A percentile compares a stretch with the other conserved stretches of the same genome.
Conservation (phyloP, 2,888 invertebrate genomes). For the Chrysomela aeneicollis region DNA sequence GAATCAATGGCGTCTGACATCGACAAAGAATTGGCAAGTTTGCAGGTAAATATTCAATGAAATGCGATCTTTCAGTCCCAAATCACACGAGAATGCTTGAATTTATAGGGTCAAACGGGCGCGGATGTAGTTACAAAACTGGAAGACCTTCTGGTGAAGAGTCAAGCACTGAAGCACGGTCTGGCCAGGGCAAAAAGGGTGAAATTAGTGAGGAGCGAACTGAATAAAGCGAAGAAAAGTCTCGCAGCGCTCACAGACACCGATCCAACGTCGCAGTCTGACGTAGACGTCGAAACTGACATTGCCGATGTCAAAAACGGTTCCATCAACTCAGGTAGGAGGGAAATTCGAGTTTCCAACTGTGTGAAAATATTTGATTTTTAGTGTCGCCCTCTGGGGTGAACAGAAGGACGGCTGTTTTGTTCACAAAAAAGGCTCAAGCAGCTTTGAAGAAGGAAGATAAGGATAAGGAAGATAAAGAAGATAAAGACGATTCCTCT, state of each 20-base stretch:
- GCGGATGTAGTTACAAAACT: constrained; percentile 62
- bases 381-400: constrained; percentile 68
- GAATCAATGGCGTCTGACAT: constrained; percentile 65
- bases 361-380: constrained; percentile 18
- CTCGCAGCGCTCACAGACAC: constrained; percentile 44
- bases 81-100: too few species aligned
- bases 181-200: constrained; percentile 67
- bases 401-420: constrained; percentile 77
- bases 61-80: too few species aligned
- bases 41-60: constrained; percentile 53
- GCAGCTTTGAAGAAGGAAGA: constrained; percentile 61
- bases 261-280: constrained; percentile 55
- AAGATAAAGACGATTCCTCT: constrained; percentile 59
- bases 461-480: constrained; percentile 59
- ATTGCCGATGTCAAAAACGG: constrained; percentile 38
- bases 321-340: constrained; percentile 39
- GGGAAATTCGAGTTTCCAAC: too few species aligned
- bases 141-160: constrained; percentile 70
- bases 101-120: constrained; percentile 55
- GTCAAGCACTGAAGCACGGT: constrained; percentile 69
- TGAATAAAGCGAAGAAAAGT: constrained; percentile 64
- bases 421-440: constrained; percentile 78
- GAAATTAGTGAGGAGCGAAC: constrained; percentile 67
- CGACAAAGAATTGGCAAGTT: constrained; percentile 64
- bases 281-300: constrained; percentile 47